Evolutionary conservation across 2,888 invertebrate genomes (phyloP).

Genomic region (Drosophila multiciliata): DNA sequence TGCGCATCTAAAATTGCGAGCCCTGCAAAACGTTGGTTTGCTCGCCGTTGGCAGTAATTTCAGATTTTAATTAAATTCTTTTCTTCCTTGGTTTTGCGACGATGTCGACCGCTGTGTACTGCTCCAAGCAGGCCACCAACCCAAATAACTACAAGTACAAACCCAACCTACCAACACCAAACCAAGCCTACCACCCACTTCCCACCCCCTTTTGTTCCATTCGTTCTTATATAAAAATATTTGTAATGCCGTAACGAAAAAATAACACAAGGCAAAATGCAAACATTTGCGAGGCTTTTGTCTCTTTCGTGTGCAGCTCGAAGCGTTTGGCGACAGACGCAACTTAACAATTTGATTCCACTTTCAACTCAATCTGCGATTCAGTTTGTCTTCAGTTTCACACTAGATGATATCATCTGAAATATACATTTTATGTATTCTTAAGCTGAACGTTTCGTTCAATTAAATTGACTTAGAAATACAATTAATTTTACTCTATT

Average conservation of each 20-base stretch:
- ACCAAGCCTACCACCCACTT: neutral
- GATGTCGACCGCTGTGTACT: slow-evolving; percentile 23
- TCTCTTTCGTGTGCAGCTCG: slow-evolving; percentile 17
- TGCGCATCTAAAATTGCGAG: slow-evolving; percentile 66
- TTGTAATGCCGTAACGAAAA: slow-evolving; percentile 47
- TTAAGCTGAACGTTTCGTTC: neutral
- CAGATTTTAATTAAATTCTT: slow-evolving; percentile 79
- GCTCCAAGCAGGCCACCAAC: slow-evolving; percentile 56
- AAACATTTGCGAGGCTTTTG: slow-evolving; percentile 37
- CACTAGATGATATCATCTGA: neutral
- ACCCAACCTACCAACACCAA: slow-evolving; percentile 2
- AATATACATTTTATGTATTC: neutral
- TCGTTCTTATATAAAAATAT: slow-evolving; percentile 47
- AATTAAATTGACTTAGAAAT: neutral
- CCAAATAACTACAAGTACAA: slow-evolving; percentile 33
- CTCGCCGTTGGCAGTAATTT: slow-evolving; percentile 71
- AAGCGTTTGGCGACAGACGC: slow-evolving; percentile 15
- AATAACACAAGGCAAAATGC: slow-evolving; percentile 48
- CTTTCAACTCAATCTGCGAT: slow-evolving; percentile 18
- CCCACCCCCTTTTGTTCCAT: neutral
- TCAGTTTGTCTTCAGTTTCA: slow-evolving; percentile 14
- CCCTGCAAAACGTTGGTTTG: slow-evolving; percentile 43
- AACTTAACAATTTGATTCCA: slow-evolving; percentile 29
- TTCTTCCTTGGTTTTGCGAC: slow-evolving; percentile 56
- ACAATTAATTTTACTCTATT: neutral